Conservation (phyloP, 1,140 invertebrate genomes). For the Anthonomus grandis region DNA sequence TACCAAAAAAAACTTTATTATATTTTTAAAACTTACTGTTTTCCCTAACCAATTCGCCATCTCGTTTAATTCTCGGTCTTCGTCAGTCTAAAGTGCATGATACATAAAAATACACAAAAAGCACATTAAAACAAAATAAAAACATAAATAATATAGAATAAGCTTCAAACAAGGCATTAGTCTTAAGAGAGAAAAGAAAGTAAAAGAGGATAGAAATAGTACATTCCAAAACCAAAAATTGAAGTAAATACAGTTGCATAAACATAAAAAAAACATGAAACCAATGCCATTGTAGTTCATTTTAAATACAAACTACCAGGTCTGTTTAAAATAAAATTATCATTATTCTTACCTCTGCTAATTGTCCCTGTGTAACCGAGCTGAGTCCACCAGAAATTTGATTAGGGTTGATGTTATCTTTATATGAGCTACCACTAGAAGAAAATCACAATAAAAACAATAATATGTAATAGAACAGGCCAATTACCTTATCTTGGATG, state of each 20-base stretch:
- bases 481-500: conserved; percentile 65
- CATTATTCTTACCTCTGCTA: conserved; percentile 31
- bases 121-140: conserved; percentile 36
- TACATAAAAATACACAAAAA: conserved; percentile 39
- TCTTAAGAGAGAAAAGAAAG: background rate
- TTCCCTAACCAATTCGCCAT: conserved; percentile 87
- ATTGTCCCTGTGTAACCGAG: conserved; percentile 35
- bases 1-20: no score
- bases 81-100: conserved; percentile 57
- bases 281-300: no score
- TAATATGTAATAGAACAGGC: no score
- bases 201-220: background rate
- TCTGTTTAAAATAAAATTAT: no score
- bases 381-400: conserved; percentile 56
- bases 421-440: conserved; percentile 67
- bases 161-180: background rate
- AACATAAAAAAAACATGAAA: background rate
- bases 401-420: conserved; percentile 66
- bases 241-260: background rate
- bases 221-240: conserved; percentile 2
- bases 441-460: no score
- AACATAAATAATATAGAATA: conserved; percentile 27
- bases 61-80: conserved; percentile 87
- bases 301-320: no score
- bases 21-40: conserved; percentile 47